A percentile compares a stretch with the other conserved stretches of the same genome.
Evolutionary conservation across 2,797 vertebrate genomes (phyloP).

Genomic region (Cuculus canorus): DNA sequence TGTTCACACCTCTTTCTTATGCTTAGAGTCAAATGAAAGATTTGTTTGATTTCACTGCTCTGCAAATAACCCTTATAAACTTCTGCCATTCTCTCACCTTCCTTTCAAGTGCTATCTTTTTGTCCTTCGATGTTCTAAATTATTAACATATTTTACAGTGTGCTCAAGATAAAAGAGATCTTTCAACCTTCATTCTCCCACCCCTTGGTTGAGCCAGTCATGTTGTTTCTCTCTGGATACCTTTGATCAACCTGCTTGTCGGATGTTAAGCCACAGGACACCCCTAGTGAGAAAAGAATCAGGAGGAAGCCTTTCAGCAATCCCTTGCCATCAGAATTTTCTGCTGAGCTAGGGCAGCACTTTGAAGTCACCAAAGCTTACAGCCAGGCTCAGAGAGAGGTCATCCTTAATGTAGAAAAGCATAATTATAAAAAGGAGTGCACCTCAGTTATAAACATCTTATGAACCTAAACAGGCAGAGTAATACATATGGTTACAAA

Average conservation of each 20-base stretch:
- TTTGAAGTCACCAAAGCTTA: not conserved
- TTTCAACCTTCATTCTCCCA: not conserved
- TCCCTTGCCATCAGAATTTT: not conserved
- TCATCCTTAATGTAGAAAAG: not conserved
- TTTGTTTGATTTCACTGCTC: constrained; percentile 44
- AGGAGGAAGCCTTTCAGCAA: not conserved
- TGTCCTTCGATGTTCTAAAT: constrained; percentile 53
- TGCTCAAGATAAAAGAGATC: constrained; percentile 43
- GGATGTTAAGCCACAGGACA: constrained; percentile 15
- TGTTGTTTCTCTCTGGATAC: not conserved
- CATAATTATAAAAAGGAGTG: not conserved
- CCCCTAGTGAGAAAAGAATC: not conserved
- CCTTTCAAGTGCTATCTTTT: constrained; percentile 43
- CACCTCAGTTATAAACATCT: not conserved
- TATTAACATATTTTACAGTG: constrained; percentile 49
- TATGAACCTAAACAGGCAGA: not conserved
- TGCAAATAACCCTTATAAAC: constrained; percentile 48
- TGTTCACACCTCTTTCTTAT: constrained; percentile 37
- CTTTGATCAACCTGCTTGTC: constrained; percentile 52
- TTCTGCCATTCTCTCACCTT: not conserved
- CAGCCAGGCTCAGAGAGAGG: not conserved
- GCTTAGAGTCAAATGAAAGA: not conserved
- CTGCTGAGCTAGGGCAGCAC: not conserved
- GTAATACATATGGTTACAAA: rapidly evolving
- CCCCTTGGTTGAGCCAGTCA: not conserved